phyloP scores from a whole-genome alignment of 2,888 invertebrate genomes.

The Zootermopsis nevadensis region DNA sequence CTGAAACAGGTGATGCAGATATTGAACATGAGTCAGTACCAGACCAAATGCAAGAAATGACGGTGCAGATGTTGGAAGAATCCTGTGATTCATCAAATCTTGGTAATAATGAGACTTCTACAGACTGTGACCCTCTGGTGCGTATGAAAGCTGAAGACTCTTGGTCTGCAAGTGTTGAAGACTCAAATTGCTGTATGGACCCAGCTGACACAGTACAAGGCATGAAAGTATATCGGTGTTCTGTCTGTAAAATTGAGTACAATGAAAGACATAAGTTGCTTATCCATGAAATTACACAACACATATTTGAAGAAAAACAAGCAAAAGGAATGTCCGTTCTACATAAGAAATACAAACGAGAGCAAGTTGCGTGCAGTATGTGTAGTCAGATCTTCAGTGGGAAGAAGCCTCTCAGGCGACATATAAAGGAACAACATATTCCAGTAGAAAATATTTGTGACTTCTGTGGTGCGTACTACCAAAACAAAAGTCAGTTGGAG shows the following conservation, averaged over 20 bases:
- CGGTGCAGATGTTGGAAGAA: not conserved
- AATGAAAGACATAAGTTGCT: conserved; percentile 40
- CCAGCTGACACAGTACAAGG: not conserved
- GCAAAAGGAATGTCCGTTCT: not conserved
- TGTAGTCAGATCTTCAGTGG: conserved; percentile 48
- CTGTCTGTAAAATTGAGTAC: conserved; percentile 34
- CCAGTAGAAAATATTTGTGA: conserved; percentile 48
- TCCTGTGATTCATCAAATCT: not conserved
- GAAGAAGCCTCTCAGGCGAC: conserved; percentile 42
- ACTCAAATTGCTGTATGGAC: not conserved
- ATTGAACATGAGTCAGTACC: not conserved
- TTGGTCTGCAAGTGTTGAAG: not conserved
- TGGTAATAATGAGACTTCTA: not conserved
- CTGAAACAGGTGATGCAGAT: not conserved
- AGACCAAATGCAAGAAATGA: not conserved
- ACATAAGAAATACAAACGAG: conserved; percentile 37
- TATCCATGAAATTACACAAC: conserved; percentile 48
- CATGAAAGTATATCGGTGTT: conserved; percentile 41
- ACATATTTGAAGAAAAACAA: conserved; percentile 27
- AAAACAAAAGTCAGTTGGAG: conserved; percentile 41
- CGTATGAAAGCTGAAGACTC: not conserved
- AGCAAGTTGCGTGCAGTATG: conserved; percentile 28
- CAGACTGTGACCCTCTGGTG: not conserved
- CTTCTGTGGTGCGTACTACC: conserved; percentile 49
- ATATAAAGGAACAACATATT: conserved; percentile 45